A percentile compares a stretch with the other conserved stretches of the same genome.
These are phyloP conservation scores for Chloropsis hardwickii DNA, from an alignment of 2,113 vertebrate genomes.

Conservation along the genomic window DNA sequence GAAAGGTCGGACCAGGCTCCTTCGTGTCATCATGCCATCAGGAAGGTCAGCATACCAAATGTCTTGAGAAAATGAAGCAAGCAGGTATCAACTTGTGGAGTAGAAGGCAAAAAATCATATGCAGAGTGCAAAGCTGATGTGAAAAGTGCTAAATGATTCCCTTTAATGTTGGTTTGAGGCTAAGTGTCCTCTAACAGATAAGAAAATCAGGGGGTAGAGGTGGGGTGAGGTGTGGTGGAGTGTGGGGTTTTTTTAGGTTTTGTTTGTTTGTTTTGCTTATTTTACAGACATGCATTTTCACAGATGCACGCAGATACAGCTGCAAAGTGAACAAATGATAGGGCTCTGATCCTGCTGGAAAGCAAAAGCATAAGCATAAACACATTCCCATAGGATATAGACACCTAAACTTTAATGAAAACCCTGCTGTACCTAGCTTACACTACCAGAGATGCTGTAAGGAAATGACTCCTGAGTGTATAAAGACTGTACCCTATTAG, in stretches of 20 bases:
- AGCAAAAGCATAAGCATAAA: not conserved
- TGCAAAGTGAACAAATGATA: not conserved
- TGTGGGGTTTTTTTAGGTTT: not conserved
- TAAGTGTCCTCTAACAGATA: not conserved
- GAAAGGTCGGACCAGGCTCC: not conserved
- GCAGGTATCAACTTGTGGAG: not conserved
- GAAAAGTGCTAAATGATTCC: accelerated
- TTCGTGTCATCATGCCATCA: not conserved
- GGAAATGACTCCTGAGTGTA: not conserved
- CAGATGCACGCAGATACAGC: not conserved
- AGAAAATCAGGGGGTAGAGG: accelerated
- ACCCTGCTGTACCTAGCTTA: not conserved
- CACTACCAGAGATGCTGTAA: not conserved
- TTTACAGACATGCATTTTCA: not conserved
- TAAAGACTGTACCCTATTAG: not conserved
- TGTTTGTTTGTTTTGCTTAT: not conserved
- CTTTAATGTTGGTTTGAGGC: not conserved
- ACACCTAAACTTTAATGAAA: not conserved
- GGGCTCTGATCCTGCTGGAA: not conserved
- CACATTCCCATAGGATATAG: not conserved
- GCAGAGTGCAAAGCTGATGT: accelerated
- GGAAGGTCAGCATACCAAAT: not conserved
- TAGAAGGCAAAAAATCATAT: not conserved
- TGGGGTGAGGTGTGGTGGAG: accelerated
- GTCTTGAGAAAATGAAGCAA: not conserved